phyloP scores from a whole-genome alignment of 2,888 invertebrate species.

The Noctua janthe region DNA sequence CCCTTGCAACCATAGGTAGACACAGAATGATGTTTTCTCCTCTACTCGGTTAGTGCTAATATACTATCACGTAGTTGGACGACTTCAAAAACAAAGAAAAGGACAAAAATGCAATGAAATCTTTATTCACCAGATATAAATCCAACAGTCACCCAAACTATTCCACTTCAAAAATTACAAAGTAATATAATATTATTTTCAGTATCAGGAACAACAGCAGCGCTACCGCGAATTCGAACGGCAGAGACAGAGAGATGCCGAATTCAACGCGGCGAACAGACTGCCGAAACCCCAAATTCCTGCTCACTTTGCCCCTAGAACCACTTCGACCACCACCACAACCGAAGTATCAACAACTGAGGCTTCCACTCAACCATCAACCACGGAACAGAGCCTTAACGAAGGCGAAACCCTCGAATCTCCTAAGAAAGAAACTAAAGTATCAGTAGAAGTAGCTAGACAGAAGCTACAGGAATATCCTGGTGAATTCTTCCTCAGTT shows the following conservation, averaged over 20 bases:
- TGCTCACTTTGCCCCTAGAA: conserved; percentile 77
- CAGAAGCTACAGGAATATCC: conserved; percentile 86
- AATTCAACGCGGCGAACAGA: conserved; percentile 69
- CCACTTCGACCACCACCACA: conserved; percentile 67
- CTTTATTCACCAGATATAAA: too few relatives aligned
- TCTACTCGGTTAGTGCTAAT: too few relatives aligned
- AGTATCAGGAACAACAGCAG: conserved; percentile 85
- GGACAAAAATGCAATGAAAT: too few relatives aligned
- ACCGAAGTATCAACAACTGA: conserved; percentile 73
- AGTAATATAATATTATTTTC: conserved; percentile 15
- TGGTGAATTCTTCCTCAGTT: conserved; percentile 82
- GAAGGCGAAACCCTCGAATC: conserved; percentile 79
- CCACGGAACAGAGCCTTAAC: conserved; percentile 79
- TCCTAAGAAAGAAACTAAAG: conserved; percentile 73
- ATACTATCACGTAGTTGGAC: too few relatives aligned
- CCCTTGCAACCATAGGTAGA: too few relatives aligned
- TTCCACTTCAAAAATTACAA: neutral
- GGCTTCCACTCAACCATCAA: conserved; percentile 73
- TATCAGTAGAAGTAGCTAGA: conserved; percentile 83
- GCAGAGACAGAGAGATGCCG: conserved; percentile 80
- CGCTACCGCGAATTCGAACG: conserved; percentile 81
- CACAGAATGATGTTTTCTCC: too few relatives aligned
- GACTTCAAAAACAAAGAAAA: too few relatives aligned
- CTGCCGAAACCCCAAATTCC: conserved; percentile 76
- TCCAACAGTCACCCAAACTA: neutral